Percentiles rank a stretch among this genome's conserved stretches.
Conservation (phyloP, 2,113 vertebrate species). For the Chlamydotis undulata region DNA sequence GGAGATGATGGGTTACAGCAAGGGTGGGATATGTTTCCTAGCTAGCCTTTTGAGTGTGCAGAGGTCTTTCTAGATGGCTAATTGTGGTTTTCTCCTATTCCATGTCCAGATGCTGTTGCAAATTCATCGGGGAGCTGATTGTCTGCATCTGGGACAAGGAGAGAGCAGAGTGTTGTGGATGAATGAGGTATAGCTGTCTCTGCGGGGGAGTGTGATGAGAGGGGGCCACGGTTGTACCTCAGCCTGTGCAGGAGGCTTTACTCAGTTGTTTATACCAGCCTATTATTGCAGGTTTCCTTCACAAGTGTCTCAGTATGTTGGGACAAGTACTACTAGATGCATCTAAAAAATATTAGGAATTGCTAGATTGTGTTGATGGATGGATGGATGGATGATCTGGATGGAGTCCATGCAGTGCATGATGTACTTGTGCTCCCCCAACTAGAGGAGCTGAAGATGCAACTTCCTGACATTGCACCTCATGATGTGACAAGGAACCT, state of each 20-base stretch:
- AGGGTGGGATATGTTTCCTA: background rate
- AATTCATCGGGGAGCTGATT: background rate
- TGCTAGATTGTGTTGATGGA: background rate
- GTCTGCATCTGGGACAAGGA: background rate
- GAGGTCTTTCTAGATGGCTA: background rate
- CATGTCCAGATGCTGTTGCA: background rate
- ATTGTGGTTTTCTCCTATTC: background rate
- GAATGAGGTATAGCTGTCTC: background rate
- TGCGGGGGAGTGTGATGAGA: background rate
- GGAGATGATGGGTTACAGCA: background rate
- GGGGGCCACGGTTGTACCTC: background rate
- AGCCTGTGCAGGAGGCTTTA: background rate
- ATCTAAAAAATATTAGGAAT: background rate
- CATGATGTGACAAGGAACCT: slow-evolving; percentile 74
- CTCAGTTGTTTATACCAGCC: background rate
- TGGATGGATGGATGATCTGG: slow-evolving; percentile 72
- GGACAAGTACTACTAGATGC: background rate
- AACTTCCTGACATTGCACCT: slow-evolving; percentile 73
- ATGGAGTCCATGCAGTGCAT: slow-evolving; percentile 68
- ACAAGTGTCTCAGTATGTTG: background rate
- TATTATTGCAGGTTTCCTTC: background rate
- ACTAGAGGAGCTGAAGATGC: slow-evolving; percentile 69
- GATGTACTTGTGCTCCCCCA: slow-evolving; percentile 72
- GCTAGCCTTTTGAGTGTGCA: background rate
- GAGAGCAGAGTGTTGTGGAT: background rate